phyloP scores from a whole-genome alignment of 2,888 invertebrate species.

The Drosophila eohydei region DNA sequence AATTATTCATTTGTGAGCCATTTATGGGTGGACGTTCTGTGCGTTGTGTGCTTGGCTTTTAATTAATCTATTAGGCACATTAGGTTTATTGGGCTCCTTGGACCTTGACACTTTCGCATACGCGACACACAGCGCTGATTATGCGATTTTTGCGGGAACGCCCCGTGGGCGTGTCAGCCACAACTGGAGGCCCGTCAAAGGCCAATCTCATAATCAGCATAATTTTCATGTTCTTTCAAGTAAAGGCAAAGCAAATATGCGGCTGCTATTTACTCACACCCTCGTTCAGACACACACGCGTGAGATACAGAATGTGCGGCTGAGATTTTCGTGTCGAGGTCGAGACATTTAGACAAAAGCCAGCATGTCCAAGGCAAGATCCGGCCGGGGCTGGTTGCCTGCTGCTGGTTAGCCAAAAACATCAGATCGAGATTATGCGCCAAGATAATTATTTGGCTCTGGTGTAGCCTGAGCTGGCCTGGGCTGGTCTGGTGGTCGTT shows the following conservation, averaged over 20 bases:
- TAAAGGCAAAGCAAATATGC: slow-evolving; percentile 50
- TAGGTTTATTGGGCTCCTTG: slow-evolving; percentile 20
- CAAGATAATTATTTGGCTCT: slow-evolving; percentile 73
- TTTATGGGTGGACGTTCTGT: slow-evolving; percentile 28
- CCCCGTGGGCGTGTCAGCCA: slow-evolving; percentile 42
- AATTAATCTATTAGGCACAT: slow-evolving; percentile 58
- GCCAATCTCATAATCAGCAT: slow-evolving; percentile 78
- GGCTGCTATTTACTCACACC: slow-evolving; percentile 22
- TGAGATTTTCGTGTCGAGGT: slow-evolving; percentile 59
- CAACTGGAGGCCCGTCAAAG: slow-evolving; percentile 38
- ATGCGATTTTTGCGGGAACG: slow-evolving; percentile 36
- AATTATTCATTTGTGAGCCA: slow-evolving; percentile 40
- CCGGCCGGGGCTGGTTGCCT: slow-evolving; percentile 33
- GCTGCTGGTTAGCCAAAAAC: slow-evolving; percentile 40
- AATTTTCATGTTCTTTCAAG: slow-evolving; percentile 71
- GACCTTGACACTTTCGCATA: slow-evolving; percentile 27
- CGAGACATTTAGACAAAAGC: slow-evolving; percentile 58
- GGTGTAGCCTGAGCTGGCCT: slow-evolving; percentile 39
- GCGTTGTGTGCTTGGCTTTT: slow-evolving; percentile 16
- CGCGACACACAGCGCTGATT: slow-evolving; percentile 9
- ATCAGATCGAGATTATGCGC: slow-evolving; percentile 70
- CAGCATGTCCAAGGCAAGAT: slow-evolving; percentile 62
- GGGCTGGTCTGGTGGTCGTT: slow-evolving; percentile 49
- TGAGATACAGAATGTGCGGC: slow-evolving; percentile 25
- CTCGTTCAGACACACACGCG: slow-evolving; percentile 3